Evolutionary conservation across 2,113 vertebrate species (phyloP).

Genomic region (Herpailurus yagouaroundi): DNA sequence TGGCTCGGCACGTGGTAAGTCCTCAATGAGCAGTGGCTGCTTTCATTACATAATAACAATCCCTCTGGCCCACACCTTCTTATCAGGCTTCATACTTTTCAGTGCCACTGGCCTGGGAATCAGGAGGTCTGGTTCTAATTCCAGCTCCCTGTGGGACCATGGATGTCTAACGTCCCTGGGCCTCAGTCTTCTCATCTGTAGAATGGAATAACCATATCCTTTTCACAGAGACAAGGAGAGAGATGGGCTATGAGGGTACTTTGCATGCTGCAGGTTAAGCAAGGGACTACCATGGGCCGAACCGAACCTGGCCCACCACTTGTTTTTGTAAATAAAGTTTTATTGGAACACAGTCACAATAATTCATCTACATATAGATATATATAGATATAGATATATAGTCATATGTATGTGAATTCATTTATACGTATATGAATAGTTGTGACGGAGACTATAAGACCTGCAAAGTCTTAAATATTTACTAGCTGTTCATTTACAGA

Average conservation of each 20-base stretch:
- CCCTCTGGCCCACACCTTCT: neutral
- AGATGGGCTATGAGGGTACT: neutral
- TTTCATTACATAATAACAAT: neutral
- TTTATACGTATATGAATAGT: neutral
- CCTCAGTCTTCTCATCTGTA: neutral
- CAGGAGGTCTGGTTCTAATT: neutral
- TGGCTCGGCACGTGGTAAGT: neutral
- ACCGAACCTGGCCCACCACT: neutral
- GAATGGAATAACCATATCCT: neutral
- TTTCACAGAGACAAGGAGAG: neutral
- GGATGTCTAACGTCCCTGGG: neutral
- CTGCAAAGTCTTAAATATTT: neutral
- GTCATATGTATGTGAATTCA: too few species aligned
- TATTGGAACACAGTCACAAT: neutral
- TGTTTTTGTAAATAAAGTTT: constrained; percentile 54
- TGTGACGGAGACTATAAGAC: neutral
- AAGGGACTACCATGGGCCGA: neutral
- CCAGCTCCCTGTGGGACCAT: too few species aligned
- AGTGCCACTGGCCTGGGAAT: neutral
- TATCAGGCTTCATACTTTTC: neutral
- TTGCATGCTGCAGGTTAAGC: neutral
- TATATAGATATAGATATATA: too few species aligned
- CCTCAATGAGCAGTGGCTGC: neutral
- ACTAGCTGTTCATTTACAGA: neutral
- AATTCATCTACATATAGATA: too few species aligned